Base-by-base conservation (phyloP, 2,797 vertebrate genomes). In the Channa striata region DNA sequence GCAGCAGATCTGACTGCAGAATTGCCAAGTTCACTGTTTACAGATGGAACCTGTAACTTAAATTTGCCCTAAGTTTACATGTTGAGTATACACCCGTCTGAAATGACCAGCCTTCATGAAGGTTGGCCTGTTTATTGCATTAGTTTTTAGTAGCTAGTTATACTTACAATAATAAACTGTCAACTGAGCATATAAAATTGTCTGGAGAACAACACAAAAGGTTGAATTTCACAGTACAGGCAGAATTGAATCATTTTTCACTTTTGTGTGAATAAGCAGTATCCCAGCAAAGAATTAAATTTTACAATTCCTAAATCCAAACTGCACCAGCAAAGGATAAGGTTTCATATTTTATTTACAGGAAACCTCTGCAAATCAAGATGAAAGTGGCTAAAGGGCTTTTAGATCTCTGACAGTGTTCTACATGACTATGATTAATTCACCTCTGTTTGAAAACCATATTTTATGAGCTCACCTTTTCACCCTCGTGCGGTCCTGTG, bases 391-490 rank as follows among this genome's bases (percentile, higher is more conserved):
- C 60, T 65, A 74, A 81, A 77, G 66, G 68, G 39, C 56, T 70
- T 75, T 84, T 54, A 81, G 80, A 86, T 81, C 68, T 80, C 52
- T 76, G 71, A 86, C 76, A 72, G 57, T 54, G 84, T 64, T 60
- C 59, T 33, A 53, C 71, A 81, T 56, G 70, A 68, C 74, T 53
- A 23, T 78, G 74, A 84, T 85, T 84, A 77, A 87, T 85, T 80
- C 60, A 51, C 39, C 19, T 20, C 70, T 39, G 58, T 74, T 76
- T 83, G 40, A 81, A 76, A 62, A 72, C 44, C 48, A 57, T 70
- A 72, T 74, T 68, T 84, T 42, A 73, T 21, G 52, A 69, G 34
- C 57, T 78, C 72, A 78, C 54, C 59, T 75, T 74, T 69, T 67
- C 53, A 71, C 67, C 56, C 59, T 1, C 5, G 8, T 21, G 16